Evolutionary conservation across 2,888 invertebrate species (phyloP).

Genomic region (Dasysyrphus albostriatus): DNA sequence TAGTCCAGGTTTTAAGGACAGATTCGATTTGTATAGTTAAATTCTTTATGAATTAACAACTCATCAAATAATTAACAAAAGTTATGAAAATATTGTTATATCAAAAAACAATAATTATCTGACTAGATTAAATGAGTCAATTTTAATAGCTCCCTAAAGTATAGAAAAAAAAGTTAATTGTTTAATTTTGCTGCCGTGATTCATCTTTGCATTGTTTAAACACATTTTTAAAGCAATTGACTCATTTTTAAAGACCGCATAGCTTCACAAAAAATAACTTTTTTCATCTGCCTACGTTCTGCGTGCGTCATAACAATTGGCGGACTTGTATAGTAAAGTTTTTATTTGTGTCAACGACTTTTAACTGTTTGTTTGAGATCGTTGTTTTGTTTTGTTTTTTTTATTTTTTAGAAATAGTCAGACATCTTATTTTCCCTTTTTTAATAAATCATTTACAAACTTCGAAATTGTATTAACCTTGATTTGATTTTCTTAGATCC

Average conservation of each 20-base stretch:
- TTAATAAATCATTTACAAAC: not conserved
- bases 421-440: not conserved
- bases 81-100: too few relatives aligned
- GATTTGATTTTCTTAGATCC: not conserved
- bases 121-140: not conserved
- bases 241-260: conserved; percentile 1
- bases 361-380: not conserved
- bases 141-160: not conserved
- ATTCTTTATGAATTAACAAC: too few relatives aligned
- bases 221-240: not conserved
- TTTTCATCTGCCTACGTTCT: not conserved
- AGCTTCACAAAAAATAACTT: not conserved
- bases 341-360: conserved; percentile 2
- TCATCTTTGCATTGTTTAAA: conserved; percentile 12
- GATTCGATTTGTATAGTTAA: too few relatives aligned
- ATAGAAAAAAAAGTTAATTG: not conserved
- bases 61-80: too few relatives aligned
- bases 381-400: not conserved
- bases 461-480: not conserved
- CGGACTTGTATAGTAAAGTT: not conserved
- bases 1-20: too few relatives aligned
- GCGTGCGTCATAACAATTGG: conserved; percentile 11
- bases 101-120: not conserved
- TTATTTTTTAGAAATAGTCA: too few relatives aligned
- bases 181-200: not conserved